Conservation (phyloP, 2,113 vertebrate genomes). For the Myotis brandtii region DNA sequence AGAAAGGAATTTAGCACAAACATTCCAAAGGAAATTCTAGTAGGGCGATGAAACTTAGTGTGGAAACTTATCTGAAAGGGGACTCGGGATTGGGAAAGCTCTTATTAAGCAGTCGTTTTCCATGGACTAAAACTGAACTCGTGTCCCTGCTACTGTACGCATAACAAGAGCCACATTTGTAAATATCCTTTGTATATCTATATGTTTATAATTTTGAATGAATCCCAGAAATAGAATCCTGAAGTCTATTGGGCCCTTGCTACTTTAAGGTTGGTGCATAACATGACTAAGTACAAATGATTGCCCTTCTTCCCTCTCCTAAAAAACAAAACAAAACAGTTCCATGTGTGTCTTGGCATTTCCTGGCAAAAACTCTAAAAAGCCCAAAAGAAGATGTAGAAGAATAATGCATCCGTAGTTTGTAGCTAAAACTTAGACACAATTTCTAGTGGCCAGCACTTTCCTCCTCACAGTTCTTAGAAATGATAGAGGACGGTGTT, state of each 20-base stretch:
- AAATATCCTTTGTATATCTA: background rate
- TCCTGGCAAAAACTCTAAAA: background rate
- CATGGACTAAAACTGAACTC: conserved; percentile 47
- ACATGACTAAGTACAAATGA: background rate
- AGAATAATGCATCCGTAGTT: background rate
- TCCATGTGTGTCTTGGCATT: background rate
- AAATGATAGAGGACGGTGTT: background rate
- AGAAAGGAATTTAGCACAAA: conserved; percentile 77
- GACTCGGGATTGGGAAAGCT: conserved; percentile 70
- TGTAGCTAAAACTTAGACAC: background rate
- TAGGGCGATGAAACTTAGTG: conserved; percentile 72
- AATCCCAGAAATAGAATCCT: background rate
- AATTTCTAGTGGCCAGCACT: background rate
- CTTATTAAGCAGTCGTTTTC: conserved; percentile 73
- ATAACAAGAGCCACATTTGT: conserved; percentile 30
- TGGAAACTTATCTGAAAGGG: conserved; percentile 75
- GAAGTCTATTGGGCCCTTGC: background rate
- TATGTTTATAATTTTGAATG: background rate
- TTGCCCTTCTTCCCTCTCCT: background rate
- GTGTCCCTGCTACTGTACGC: conserved; percentile 38
- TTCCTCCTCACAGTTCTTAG: background rate
- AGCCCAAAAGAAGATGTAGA: background rate
- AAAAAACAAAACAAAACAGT: background rate
- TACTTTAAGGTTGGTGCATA: background rate
- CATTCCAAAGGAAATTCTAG: conserved; percentile 81